Percentiles rank a stretch among this genome's conserved stretches.
phyloP scores from a whole-genome alignment of 2,113 vertebrate species.

The Loxodonta africana region DNA sequence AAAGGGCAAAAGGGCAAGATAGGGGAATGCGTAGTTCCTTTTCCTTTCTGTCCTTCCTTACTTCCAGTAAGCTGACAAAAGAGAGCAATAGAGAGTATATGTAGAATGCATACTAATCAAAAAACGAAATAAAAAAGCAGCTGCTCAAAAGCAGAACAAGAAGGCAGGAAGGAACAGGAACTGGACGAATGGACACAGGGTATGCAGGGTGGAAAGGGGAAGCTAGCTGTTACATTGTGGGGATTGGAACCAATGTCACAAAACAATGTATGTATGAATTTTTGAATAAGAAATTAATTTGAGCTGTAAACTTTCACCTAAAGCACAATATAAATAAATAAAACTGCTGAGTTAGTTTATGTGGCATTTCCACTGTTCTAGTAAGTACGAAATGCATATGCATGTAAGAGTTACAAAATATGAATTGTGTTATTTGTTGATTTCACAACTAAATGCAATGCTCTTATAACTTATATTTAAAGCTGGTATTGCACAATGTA shows the following conservation, averaged over 20 bases:
- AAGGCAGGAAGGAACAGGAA: too few species aligned
- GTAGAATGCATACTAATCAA: not conserved
- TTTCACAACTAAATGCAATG: not conserved
- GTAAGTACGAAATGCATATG: not conserved
- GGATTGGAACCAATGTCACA: too few species aligned
- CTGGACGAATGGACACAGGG: too few species aligned
- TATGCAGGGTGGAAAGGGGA: too few species aligned
- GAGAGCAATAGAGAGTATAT: not conserved
- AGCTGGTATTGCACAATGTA: not conserved
- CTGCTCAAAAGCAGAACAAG: too few species aligned
- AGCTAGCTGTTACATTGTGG: too few species aligned
- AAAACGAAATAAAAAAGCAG: not conserved
- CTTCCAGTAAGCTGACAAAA: not conserved
- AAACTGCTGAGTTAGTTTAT: not conserved
- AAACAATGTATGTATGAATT: too few species aligned
- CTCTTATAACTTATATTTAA: not conserved
- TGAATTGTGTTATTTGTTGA: not conserved
- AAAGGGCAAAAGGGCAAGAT: not conserved
- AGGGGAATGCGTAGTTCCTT: not conserved
- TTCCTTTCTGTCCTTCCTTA: not conserved
- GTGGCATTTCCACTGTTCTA: not conserved
- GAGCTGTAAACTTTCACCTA: too few species aligned
- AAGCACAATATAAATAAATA: not conserved
- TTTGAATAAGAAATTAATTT: too few species aligned
- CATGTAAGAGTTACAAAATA: not conserved